Base-by-base conservation (phyloP, 2,797 vertebrate species). In the Micrastur ruficollis region DNA sequence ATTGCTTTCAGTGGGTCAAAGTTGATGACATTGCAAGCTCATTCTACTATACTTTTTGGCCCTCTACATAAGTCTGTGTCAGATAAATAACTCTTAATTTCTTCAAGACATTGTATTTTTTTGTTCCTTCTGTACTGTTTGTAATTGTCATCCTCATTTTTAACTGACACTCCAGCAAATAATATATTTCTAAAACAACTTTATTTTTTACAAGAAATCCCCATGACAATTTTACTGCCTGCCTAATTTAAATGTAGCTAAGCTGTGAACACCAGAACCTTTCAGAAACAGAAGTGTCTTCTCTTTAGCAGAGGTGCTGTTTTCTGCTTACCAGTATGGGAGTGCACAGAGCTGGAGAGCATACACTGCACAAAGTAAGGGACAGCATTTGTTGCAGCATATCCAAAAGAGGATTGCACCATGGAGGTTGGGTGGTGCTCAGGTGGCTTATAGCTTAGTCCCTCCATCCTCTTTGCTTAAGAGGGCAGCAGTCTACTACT, bases 1-100 rank as follows among this genome's bases (percentile, higher is more conserved):
- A 90, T 88, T 93, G 92, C 63, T 85, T 90, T 90, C 61, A 34
- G 13, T 68, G 59, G 44, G 86, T 92, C 88, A 94, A 86, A 86
- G 90, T 25, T 73, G 38, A 80, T 62, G 56, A 55, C 62, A 75
- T 20, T 72, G 50, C 44, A 78, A 78, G 61, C 36, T 84, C 42
- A 52, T 85, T 87, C 73, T 58, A 62, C 53, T 49, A 32, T 67
- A 86, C 6, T 40, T 71, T 93, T 94, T 81, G 46, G 5, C 9
- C 21, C 31, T 65, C 63, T 46, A 12, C 5, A 4, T 68, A 81
- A 89, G 86, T 74, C 32, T 71, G 42, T 95, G 55, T 74, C 73
- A 86, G 63, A 82, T 52, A 86, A 91, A 65, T 52, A 61, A 84
- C 50, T 66, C 36, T 25, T 46, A n/a, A 76, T 88, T 93, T 92